Percentiles rank a stretch among this genome's conserved stretches.
Evolutionary conservation across 2,888 invertebrate species (phyloP).

Genomic region (Leptarthrus brevirostris): DNA sequence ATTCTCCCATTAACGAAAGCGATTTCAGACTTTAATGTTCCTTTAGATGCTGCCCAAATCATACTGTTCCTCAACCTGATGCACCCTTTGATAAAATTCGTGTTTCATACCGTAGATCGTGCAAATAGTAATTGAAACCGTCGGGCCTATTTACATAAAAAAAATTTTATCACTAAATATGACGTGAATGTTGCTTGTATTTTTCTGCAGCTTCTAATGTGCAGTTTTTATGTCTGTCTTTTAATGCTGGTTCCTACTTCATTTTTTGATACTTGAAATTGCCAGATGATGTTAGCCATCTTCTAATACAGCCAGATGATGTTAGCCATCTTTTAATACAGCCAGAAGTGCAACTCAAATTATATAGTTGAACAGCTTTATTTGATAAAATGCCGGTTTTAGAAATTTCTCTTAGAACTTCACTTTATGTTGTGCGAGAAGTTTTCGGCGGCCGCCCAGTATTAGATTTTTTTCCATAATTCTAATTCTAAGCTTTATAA

Average conservation of each 20-base stretch:
- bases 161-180: slow-evolving; percentile 46
- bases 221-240: background rate
- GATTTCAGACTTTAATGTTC: slow-evolving; percentile 30
- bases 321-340: background rate
- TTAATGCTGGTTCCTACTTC: slow-evolving; percentile 23
- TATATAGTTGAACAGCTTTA: background rate
- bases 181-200: slow-evolving; percentile 1
- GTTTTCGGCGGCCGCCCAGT: background rate
- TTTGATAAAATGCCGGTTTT: background rate
- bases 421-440: background rate
- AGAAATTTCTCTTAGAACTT: background rate
- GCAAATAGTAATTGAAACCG: slow-evolving; percentile 51
- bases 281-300: background rate
- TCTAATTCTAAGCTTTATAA: background rate
- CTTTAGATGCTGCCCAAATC: slow-evolving; percentile 50
- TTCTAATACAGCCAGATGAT: background rate
- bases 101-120: slow-evolving; percentile 49
- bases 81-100: slow-evolving; percentile 36
- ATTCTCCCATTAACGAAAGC: slow-evolving; percentile 34
- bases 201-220: slow-evolving; percentile 38
- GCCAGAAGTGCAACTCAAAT: background rate
- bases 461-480: background rate
- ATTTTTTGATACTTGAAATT: slow-evolving; percentile 17
- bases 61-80: slow-evolving; percentile 46
- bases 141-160: slow-evolving; percentile 51